Base-by-base conservation (phyloP, 2,888 invertebrate species). In the Scaptomyza parva region DNA sequence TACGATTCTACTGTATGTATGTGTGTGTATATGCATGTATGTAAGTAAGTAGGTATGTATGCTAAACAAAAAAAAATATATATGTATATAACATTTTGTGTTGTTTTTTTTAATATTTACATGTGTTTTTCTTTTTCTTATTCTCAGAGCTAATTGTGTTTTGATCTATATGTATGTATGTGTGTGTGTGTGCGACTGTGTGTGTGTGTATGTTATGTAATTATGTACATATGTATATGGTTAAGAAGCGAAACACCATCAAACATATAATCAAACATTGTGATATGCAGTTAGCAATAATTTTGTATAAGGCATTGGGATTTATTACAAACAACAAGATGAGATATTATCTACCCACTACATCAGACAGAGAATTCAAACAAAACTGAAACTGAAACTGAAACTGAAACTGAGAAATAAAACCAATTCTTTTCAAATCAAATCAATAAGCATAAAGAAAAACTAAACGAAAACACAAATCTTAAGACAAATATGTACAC, bases 211-310 rank as follows among this genome's bases (percentile, higher is more conserved):
- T 8, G 28, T 8, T 5, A 18, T 45, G 12, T 41, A 14, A 35
- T 14, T 37, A 37, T 54, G 39, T 17, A 33, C 26, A 37, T 39
- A 26, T 64, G 33, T 48, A 24, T 39, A 24, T 53, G 58, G 35
- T 30, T 22, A 57, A 51, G 52, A 70, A 70, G 72, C 76, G 72
- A 76, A 72, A 72, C 76, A 72, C 76, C 72, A 76, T 76, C 54
- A 76, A 72, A 70, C 64, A 70, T 70, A 64, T 51, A 72, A 64
- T 54, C 43, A 76, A 76, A 54, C 54, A 64, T 66, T 64, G 37
- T 66, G 67, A 41, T 47, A 66, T 65, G 66, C 66, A 45, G 50
- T 59, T 70, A 59, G 76, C 64, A 63, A 33, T 73, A 52, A 41
- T 73, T 52, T 72, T 37, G 50, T 54, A 43, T 47, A 37, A 51